Conservation (phyloP, 2,797 vertebrate genomes). For the Alosa sapidissima region DNA sequence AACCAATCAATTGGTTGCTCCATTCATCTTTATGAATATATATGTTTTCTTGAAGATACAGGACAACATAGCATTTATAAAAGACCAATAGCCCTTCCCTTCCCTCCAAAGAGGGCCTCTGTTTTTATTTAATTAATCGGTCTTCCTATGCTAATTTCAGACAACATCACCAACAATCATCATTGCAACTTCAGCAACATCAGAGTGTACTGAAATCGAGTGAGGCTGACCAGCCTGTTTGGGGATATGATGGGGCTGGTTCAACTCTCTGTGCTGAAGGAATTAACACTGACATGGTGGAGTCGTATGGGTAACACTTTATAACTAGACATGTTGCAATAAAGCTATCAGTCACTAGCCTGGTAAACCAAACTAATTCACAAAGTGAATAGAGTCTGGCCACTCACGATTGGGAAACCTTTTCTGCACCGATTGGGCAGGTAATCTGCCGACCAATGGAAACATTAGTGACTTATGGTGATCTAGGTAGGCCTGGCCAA, state of each 20-base stretch:
- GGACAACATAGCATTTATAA: background rate
- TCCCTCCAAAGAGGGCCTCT: background rate
- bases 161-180: background rate
- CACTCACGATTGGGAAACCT: too few species aligned
- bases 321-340: too few species aligned
- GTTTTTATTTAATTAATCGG: background rate
- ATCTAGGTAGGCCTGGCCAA: too few species aligned
- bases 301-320: background rate
- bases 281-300: background rate
- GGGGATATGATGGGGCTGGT: background rate
- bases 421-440: too few species aligned
- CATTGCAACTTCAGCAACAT: too few species aligned
- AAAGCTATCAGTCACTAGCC: too few species aligned
- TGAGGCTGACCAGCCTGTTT: background rate
- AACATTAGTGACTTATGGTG: too few species aligned
- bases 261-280: background rate
- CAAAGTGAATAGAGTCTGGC: too few species aligned
- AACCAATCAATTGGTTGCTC: background rate
- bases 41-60: background rate
- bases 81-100: background rate
- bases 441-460: too few species aligned
- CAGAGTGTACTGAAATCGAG: too few species aligned
- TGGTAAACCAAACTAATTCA: too few species aligned
- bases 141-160: background rate
- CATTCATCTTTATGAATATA: background rate